Evolutionary conservation across 1,140 invertebrate species (phyloP).

Genomic region (Drosophila melanogaster): DNA sequence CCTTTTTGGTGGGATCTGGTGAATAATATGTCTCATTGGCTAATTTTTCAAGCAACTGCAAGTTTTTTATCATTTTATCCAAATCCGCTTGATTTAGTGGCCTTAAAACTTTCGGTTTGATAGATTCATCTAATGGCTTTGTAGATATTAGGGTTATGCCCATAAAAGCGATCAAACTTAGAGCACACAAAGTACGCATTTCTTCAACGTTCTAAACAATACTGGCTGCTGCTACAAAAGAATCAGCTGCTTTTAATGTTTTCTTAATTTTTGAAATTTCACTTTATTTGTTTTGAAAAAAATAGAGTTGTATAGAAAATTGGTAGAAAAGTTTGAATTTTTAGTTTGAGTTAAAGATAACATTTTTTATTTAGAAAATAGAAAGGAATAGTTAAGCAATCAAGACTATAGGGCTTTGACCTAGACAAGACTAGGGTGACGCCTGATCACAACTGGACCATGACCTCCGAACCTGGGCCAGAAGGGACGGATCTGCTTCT

Average conservation of each 20-base stretch:
- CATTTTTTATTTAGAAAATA: constrained; percentile 16
- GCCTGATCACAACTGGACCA: constrained; percentile 24
- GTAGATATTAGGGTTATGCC: neutral
- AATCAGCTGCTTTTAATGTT: constrained; percentile 16
- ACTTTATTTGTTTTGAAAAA: constrained; percentile 6
- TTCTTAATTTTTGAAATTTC: neutral
- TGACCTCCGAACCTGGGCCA: constrained; percentile 39
- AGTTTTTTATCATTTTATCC: neutral
- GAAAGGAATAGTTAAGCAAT: neutral
- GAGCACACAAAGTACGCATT: constrained; percentile 44
- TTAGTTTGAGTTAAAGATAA: neutral
- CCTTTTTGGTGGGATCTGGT: neutral
- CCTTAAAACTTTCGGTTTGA: neutral
- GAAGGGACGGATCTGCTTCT: constrained; percentile 12
- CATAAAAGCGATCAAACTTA: constrained; percentile 26
- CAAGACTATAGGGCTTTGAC: neutral
- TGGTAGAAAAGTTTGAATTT: neutral
- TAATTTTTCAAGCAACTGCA: constrained; percentile 12
- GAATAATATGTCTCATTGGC: constrained; percentile 17
- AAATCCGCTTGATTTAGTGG: constrained; percentile 1
- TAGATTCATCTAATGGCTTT: neutral
- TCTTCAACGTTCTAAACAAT: constrained; percentile 20
- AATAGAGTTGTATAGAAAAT: neutral
- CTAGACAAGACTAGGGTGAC: neutral
- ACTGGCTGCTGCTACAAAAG: constrained; percentile 22